Evolutionary conservation across 2,113 vertebrate species (phyloP), one percentile per base, ranked within the genome.

Genomic region (Nettapus auritus): DNA sequence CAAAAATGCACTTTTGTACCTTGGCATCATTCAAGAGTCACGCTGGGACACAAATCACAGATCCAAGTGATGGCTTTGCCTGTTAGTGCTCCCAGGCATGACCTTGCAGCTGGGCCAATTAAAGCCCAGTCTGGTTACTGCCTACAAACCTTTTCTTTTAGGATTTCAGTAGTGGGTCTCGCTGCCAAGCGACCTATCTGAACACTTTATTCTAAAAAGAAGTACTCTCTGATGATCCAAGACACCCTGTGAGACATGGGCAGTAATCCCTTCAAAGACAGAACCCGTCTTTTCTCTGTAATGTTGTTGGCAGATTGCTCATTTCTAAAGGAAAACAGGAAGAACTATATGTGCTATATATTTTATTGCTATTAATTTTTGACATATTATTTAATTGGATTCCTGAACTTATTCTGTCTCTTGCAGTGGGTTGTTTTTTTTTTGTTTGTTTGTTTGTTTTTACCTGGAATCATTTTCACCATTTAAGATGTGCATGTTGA

Each of bases 241-340:
- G 84, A 56, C 71, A 94, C 63, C 4, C 78, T 75, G 71, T 70
- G 95, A 96, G 89, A 75, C 62, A 71, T 68, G 59, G 71, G 81
- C 44, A 90, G 76, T 74, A 94, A 95, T 94, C 89, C 38, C 21
- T 97, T 91, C 89, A 80, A 75, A 96, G 97, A 67, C 44, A 56
- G 33, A 34, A 48, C 23, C 28, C 34, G 95, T 52, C 67, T 88
- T 89, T 90, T 86, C 90, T 87, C 88, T 88, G 80, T 29, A 64
- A 87, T 80, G 56, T 86, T 6, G 50, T 29, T 92, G 81, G 46
- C 38, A 60, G 84, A 78, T 44, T 70, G 34, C 33, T 96, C 31
- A 23, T 95, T 96, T 96, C 96, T 90, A 84, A 95, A 96, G 46
- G 57, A 91, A 83, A 95, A 81, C 29, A 91, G 86, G 75, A 90